Conservation (phyloP, 2,888 invertebrate genomes). For the Carabus problematicus region DNA sequence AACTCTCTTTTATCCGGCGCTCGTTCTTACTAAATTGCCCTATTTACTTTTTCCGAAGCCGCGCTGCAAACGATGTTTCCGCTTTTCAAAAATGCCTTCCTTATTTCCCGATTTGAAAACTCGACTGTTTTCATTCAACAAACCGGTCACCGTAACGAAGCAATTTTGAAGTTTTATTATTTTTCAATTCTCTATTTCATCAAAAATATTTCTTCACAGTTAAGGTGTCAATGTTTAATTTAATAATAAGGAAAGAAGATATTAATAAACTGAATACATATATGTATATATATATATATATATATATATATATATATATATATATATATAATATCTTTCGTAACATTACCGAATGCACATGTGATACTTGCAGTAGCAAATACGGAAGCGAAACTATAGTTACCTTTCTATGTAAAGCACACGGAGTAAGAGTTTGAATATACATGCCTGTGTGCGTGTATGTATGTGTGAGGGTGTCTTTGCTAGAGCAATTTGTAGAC, state of each 20-base stretch:
- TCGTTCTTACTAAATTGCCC: slow-evolving; percentile 55
- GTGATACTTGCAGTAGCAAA: slow-evolving; percentile 5
- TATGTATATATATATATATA: no score
- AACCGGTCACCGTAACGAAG: slow-evolving; percentile 34
- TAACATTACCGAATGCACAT: neutral
- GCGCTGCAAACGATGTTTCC: slow-evolving; percentile 26
- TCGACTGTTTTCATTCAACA: slow-evolving; percentile 36
- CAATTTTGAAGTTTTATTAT: neutral
- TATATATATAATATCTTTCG: no score
- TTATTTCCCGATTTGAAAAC: slow-evolving; percentile 17
- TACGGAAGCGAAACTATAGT: neutral
- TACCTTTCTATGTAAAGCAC: slow-evolving; percentile 11
- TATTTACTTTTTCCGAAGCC: slow-evolving; percentile 55
- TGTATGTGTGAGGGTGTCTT: slow-evolving; percentile 40
- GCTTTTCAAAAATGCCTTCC: slow-evolving; percentile 22
- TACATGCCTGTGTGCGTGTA: slow-evolving; percentile 14
- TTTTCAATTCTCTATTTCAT: no score
- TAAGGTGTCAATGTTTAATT: no score
- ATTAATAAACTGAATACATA: no score
- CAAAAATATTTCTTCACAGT: no score
- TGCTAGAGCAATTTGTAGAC: slow-evolving; percentile 55
- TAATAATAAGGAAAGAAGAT: no score
- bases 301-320: no score
- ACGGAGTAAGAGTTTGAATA: neutral
- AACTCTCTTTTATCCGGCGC: slow-evolving; percentile 47